Base-by-base conservation (phyloP, 2,888 invertebrate species). In the Lycia hirtaria region DNA sequence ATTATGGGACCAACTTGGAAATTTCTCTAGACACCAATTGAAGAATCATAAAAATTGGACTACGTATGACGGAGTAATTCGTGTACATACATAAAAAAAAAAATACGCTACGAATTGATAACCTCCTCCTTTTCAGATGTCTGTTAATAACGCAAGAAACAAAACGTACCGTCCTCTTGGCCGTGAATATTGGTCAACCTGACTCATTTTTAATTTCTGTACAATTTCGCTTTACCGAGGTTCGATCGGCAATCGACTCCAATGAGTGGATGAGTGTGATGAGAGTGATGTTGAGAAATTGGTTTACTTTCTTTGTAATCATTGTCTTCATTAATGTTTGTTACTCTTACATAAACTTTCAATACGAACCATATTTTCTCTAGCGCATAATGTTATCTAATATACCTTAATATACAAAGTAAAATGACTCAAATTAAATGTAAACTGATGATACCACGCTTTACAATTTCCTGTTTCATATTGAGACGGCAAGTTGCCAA, bases 391-490 rank as follows among this genome's bases (percentile, higher is more conserved):
- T 24, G 10, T 41, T 24, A 41, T 9, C 10, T 19, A 6, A 19
- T 20, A 30, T 30, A n/a, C 12, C 30, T 5, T n/a, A 6, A n/a
- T 12, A 44, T 20, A 20, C 28, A 35, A 33, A 26, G 41, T 24
- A 28, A 38, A 50, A 35, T 41, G 41, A 5, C 37, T 12, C 5
- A 37, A 41, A 52, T 57, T 24, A 24, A 35, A 28, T 37, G 20
- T 43, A 43, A 35, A 32, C 17, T 37, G 30, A 43, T 52, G 48
- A 53, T 58, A 53, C 32, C 37, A 53, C 48, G 20, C 48, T 43
- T 53, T 43, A 48, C 32, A 53, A 56, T 52, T 58, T 58, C 57
- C 52, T 43, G 57, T 57, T 49, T 53, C 43, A 33, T 43, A 35
- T 43, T 12, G 17, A 48, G 48, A 37, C 48, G 57, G 57, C 51